Conservation (phyloP, 2,797 vertebrate genomes). For the Geotrypetes seraphini region DNA sequence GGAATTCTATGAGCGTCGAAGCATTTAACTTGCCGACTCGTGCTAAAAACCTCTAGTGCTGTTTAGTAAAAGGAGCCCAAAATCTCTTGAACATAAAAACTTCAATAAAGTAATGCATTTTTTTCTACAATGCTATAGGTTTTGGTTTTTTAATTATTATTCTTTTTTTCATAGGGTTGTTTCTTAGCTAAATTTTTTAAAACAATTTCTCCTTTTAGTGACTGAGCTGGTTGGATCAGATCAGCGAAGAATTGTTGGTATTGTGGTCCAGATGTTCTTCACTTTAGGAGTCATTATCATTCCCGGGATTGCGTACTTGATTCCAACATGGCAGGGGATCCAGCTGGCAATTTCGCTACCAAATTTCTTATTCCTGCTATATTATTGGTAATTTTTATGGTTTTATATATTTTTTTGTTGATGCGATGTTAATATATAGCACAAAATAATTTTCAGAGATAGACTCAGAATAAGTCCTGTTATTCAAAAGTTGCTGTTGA, state of each 20-base stretch:
- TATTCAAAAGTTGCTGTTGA: no score
- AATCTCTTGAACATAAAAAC: no score
- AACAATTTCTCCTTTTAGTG: no score
- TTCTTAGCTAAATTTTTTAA: constrained; percentile 11
- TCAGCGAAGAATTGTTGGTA: constrained; percentile 74
- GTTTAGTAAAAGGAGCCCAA: no score
- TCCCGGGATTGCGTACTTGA: constrained; percentile 79
- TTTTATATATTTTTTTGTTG: not conserved
- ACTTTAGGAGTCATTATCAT: constrained; percentile 82
- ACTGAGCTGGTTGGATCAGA: constrained; percentile 88
- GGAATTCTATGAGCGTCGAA: no score
- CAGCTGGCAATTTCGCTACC: constrained; percentile 78
- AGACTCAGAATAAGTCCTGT: no score
- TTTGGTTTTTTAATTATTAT: no score
- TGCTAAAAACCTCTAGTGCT: no score
- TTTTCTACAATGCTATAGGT: not conserved
- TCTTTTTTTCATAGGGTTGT: not conserved
- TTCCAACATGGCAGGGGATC: constrained; percentile 81
- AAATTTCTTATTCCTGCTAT: constrained; percentile 77
- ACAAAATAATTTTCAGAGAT: no score
- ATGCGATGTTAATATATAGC: not conserved
- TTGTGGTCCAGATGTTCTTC: constrained; percentile 87
- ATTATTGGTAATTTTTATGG: constrained; percentile 77
- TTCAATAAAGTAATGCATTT: no score
- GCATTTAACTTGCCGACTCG: no score